Evolutionary conservation across 2,113 vertebrate species (phyloP).

Genomic region (Vanacampus margaritifer): DNA sequence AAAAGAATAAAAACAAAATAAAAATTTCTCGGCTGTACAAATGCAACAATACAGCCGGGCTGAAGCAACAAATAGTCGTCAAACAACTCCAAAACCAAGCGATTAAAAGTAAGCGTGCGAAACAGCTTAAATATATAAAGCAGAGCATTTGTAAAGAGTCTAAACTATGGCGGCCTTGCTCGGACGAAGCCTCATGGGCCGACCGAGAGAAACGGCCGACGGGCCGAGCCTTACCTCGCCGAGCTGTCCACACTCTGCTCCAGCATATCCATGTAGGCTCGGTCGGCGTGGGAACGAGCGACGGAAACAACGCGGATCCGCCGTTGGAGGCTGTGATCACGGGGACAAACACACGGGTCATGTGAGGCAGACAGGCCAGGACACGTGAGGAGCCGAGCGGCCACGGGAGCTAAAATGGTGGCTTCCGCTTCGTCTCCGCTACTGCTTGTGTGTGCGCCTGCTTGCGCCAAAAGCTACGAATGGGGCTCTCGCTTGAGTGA

Average conservation of each 20-base stretch:
- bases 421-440: slow-evolving; percentile 36
- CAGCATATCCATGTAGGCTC: slow-evolving; percentile 84
- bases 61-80: background rate
- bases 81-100: background rate
- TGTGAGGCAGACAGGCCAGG: slow-evolving; percentile 84
- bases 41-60: background rate
- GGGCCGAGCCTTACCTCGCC: slow-evolving; percentile 76
- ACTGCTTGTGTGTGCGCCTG: slow-evolving; percentile 4
- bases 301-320: slow-evolving; percentile 69
- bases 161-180: slow-evolving; percentile 44
- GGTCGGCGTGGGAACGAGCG: slow-evolving; percentile 53
- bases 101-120: slow-evolving; percentile 1
- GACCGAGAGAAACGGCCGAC: slow-evolving; percentile 46
- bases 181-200: slow-evolving; percentile 37
- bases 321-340: slow-evolving; percentile 84
- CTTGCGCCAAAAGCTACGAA: slow-evolving; percentile 17
- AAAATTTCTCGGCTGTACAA: background rate
- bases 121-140: background rate
- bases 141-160: background rate
- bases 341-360: slow-evolving; percentile 96
- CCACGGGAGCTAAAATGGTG: slow-evolving; percentile 70
- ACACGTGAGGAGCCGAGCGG: slow-evolving; percentile 76
- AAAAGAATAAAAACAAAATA: background rate
- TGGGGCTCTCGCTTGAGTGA: background rate
- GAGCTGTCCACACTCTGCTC: slow-evolving; percentile 86